phyloP scores from a whole-genome alignment of 2,797 vertebrate genomes.

The Notoglanidium macrostoma region DNA sequence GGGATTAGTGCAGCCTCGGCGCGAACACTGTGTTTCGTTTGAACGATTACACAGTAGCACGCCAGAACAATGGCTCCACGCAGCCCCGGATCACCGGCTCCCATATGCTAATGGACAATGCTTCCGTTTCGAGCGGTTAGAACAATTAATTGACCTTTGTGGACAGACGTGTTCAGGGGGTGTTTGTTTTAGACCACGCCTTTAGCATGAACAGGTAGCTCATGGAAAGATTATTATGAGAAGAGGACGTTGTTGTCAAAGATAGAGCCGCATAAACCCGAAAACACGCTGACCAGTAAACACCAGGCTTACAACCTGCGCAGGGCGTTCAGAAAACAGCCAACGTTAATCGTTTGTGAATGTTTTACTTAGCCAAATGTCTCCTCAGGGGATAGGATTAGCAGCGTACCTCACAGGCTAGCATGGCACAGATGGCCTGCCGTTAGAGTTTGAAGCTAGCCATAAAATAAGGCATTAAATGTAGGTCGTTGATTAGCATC shows the following conservation, averaged over 20 bases:
- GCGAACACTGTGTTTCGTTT: constrained; percentile 9
- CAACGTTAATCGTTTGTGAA: neutral
- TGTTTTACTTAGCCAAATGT: neutral
- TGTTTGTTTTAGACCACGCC: neutral
- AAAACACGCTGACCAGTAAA: neutral
- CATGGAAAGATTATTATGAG: neutral
- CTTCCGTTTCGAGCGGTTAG: neutral
- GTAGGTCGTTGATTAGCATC: neutral
- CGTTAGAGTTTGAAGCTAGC: neutral
- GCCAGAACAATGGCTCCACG: constrained; percentile 42
- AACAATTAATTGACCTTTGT: neutral
- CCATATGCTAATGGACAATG: neutral
- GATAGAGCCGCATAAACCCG: neutral
- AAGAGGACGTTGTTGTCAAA: neutral
- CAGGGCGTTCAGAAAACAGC: neutral
- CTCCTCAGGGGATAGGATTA: neutral
- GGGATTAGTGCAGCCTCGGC: constrained; percentile 7
- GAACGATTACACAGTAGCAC: neutral
- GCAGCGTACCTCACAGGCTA: neutral
- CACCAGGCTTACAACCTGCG: no score
- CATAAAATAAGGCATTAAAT: neutral
- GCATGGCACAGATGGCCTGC: no score
- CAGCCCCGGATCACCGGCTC: neutral
- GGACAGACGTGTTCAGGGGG: neutral
- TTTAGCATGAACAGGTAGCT: neutral